Conservation (phyloP, 2,113 vertebrate species). For the Paramisgurnus dabryanus region DNA sequence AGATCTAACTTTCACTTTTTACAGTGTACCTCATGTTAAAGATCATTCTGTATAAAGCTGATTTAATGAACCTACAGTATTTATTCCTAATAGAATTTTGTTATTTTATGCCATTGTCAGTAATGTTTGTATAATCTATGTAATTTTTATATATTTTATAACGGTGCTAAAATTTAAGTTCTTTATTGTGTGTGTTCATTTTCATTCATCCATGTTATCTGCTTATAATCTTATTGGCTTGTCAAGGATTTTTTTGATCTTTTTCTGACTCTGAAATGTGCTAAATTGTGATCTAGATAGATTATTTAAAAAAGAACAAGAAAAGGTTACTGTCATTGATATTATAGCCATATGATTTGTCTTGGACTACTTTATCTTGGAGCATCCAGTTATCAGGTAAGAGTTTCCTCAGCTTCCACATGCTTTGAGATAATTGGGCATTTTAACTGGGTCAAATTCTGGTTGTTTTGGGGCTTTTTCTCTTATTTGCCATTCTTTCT, state of each 20-base stretch:
- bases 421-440: slow-evolving; percentile 59
- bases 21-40: not conserved
- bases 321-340: slow-evolving; percentile 43
- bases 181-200: not conserved
- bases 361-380: slow-evolving; percentile 59
- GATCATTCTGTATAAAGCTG: too few relatives aligned
- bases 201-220: not conserved
- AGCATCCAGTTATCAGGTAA: slow-evolving; percentile 68
- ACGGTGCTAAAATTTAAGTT: not conserved
- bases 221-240: not conserved
- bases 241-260: not conserved
- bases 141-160: not conserved
- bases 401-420: slow-evolving; percentile 51
- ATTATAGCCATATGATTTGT: slow-evolving; percentile 50
- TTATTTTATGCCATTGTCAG: not conserved
- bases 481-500: not conserved
- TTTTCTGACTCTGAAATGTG: not conserved
- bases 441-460: slow-evolving; percentile 27
- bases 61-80: not conserved
- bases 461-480: slow-evolving; percentile 21
- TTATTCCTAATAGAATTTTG: too few relatives aligned
- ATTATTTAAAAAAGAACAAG: not conserved
- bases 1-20: not conserved
- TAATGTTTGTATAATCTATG: not conserved
- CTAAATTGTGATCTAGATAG: not conserved